Percentiles rank a stretch among this genome's conserved stretches.
phyloP scores from a whole-genome alignment of 2,113 vertebrate species.

The Sebastes fasciatus region DNA sequence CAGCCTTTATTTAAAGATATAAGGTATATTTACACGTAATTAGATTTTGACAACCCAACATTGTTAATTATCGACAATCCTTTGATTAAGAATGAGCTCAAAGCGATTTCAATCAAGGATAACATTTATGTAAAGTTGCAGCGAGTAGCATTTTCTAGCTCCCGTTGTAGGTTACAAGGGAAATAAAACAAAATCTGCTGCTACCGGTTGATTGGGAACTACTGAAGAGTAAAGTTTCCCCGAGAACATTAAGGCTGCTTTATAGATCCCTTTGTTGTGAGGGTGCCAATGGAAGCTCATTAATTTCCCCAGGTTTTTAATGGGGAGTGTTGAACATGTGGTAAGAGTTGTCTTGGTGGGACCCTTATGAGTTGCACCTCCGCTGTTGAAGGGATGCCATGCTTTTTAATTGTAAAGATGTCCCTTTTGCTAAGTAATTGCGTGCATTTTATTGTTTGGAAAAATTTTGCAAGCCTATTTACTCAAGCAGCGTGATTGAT shows the following conservation, averaged over 20 bases:
- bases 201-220: slow-evolving; percentile 84
- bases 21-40: slow-evolving; percentile 39
- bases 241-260: slow-evolving; percentile 82
- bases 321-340: slow-evolving; percentile 84
- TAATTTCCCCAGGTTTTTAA: slow-evolving; percentile 84
- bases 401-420: slow-evolving; percentile 82
- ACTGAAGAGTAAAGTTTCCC: slow-evolving; percentile 83
- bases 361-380: slow-evolving; percentile 81
- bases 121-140: slow-evolving; percentile 77
- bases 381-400: slow-evolving; percentile 77
- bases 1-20: slow-evolving; percentile 50
- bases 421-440: slow-evolving; percentile 69
- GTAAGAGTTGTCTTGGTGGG: slow-evolving; percentile 81
- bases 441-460: slow-evolving; percentile 50
- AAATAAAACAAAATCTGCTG: slow-evolving; percentile 82
- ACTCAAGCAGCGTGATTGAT: slow-evolving; percentile 15
- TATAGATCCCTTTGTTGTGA: slow-evolving; percentile 85
- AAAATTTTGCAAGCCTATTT: slow-evolving; percentile 36
- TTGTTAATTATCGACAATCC: slow-evolving; percentile 71
- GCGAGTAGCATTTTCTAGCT: slow-evolving; percentile 66
- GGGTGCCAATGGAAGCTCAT: slow-evolving; percentile 84
- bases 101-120: slow-evolving; percentile 69
- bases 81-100: slow-evolving; percentile 61
- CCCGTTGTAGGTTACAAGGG: slow-evolving; percentile 77
- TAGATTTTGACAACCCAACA: slow-evolving; percentile 63